phyloP scores from a whole-genome alignment of 1,140 invertebrate genomes.

The Drosophila melanica region DNA sequence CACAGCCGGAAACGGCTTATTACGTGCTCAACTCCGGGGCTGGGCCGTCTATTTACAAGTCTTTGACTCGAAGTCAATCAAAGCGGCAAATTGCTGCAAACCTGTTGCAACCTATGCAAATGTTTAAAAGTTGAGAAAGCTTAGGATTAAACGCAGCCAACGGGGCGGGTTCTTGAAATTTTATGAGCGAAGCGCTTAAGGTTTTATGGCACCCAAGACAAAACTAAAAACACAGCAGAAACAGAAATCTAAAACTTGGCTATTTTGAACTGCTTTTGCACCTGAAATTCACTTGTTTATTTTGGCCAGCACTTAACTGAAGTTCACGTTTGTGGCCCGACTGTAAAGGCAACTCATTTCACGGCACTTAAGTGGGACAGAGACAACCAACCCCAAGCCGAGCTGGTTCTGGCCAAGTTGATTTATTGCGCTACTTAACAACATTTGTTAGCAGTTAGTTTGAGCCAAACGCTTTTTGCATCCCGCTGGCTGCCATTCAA shows the following conservation, averaged over 20 bases:
- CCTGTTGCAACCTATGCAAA: constrained; percentile 22
- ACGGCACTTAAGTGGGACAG: constrained; percentile 43
- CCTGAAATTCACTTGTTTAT: constrained; percentile 60
- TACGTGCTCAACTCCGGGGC: constrained; percentile 36
- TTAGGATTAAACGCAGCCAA: not conserved
- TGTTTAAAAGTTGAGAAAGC: constrained; percentile 5
- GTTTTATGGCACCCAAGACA: constrained; percentile 6
- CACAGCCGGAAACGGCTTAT: constrained; percentile 61
- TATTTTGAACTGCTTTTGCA: constrained; percentile 45
- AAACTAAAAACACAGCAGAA: not conserved
- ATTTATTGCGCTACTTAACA: constrained; percentile 66
- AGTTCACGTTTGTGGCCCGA: constrained; percentile 39
- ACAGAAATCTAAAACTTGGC: constrained; percentile 16
- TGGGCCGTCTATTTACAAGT: constrained; percentile 12
- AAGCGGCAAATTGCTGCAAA: constrained; percentile 35
- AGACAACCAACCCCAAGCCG: not conserved
- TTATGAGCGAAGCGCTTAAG: not conserved
- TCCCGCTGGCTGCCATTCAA: constrained; percentile 17
- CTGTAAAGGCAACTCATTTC: constrained; percentile 57
- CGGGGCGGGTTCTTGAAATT: not conserved
- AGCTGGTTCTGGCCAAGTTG: constrained; percentile 43
- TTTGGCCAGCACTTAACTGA: constrained; percentile 48
- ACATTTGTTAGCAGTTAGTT: constrained; percentile 67
- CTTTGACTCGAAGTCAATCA: constrained; percentile 47
- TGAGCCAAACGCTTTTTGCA: constrained; percentile 18